Conservation (phyloP, 2,113 vertebrate genomes). For the Erpornis zantholeuca region DNA sequence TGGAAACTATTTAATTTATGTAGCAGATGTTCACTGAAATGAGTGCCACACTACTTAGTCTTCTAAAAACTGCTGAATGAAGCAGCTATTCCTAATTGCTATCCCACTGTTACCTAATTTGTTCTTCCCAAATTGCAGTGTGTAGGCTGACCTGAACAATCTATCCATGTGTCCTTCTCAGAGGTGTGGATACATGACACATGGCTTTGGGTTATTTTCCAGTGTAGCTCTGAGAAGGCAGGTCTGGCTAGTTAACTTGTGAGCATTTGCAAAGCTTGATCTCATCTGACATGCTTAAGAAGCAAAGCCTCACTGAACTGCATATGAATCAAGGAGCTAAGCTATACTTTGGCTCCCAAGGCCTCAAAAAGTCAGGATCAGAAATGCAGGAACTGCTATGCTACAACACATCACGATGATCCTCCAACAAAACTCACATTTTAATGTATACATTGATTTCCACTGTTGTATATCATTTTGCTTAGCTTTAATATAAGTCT, state of each 20-base stretch:
- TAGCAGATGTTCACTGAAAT: slow-evolving; percentile 6
- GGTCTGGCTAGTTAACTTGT: not conserved
- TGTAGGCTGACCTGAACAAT: not conserved
- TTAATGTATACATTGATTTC: not conserved
- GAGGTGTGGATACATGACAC: not conserved
- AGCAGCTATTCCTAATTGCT: not conserved
- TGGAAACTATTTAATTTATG: not conserved
- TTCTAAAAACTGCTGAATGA: slow-evolving; percentile 19
- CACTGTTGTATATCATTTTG: not conserved
- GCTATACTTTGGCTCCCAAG: not conserved
- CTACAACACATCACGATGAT: not conserved
- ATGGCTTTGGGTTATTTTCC: not conserved
- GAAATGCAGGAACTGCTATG: not conserved
- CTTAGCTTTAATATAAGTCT: not conserved
- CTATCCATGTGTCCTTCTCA: not conserved
- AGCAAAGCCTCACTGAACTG: not conserved
- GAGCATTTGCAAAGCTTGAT: slow-evolving; percentile 15
- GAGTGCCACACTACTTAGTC: not conserved
- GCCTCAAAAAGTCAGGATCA: not conserved
- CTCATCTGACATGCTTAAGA: not conserved
- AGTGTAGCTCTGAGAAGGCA: not conserved
- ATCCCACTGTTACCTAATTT: not conserved
- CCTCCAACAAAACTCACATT: not conserved
- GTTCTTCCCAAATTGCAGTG: not conserved
- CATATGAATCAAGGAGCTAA: not conserved